phyloP scores from a whole-genome alignment of 2,797 vertebrate species.

The Zenarchopterus dispar region DNA sequence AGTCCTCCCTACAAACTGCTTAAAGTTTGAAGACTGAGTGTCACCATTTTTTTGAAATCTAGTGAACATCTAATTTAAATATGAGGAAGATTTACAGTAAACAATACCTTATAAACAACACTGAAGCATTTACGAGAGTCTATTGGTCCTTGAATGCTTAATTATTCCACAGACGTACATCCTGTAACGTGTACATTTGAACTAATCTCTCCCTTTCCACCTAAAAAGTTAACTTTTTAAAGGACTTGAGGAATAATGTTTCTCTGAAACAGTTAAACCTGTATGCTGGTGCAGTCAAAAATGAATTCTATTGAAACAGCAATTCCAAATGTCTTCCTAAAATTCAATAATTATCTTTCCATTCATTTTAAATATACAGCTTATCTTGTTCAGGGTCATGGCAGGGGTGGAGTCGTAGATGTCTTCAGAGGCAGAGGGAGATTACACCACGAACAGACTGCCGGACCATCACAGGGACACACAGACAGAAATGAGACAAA shows the following conservation, averaged over 20 bases:
- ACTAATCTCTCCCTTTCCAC: background rate
- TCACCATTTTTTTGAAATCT: slow-evolving; percentile 14
- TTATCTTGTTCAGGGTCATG: too few species aligned
- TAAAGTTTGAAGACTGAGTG: background rate
- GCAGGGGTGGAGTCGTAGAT: too few species aligned
- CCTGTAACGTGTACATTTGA: slow-evolving; percentile 3
- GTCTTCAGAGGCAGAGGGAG: too few species aligned
- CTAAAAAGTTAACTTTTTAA: slow-evolving; percentile 7
- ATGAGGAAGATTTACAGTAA: slow-evolving; percentile 48
- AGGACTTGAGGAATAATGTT: background rate
- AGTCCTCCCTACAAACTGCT: too few species aligned
- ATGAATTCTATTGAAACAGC: background rate
- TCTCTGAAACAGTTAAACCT: slow-evolving; percentile 2
- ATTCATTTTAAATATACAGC: too few species aligned
- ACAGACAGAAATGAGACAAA: too few species aligned
- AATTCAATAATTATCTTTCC: background rate
- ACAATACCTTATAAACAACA: slow-evolving; percentile 32
- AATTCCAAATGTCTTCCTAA: background rate
- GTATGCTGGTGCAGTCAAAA: background rate
- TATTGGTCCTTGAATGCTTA: slow-evolving; percentile 12
- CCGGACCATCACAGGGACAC: too few species aligned
- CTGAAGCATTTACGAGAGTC: slow-evolving; percentile 39
- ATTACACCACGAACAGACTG: too few species aligned
- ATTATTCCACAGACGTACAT: slow-evolving; percentile 18
- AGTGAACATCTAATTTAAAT: slow-evolving; percentile 27